phyloP scores from a whole-genome alignment of 2,113 vertebrate species.

The Monopterus albus region DNA sequence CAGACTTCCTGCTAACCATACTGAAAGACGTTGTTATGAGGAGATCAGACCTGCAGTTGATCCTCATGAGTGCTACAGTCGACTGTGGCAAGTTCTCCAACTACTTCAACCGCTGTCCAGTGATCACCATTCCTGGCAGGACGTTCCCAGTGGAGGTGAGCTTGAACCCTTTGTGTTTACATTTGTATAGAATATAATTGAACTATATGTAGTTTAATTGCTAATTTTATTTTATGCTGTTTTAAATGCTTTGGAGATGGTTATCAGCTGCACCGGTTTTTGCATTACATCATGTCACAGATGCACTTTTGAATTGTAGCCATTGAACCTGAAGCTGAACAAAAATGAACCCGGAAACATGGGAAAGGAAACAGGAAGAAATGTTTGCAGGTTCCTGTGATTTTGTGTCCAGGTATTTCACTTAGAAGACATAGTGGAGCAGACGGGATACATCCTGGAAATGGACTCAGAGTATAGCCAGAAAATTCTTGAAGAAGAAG shows the following conservation, averaged over 20 bases:
- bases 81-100: slow-evolving; percentile 94
- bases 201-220: background rate
- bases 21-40: slow-evolving; percentile 91
- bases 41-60: slow-evolving; percentile 91
- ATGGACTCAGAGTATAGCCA: slow-evolving; percentile 96
- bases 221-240: too few species aligned
- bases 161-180: background rate
- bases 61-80: slow-evolving; percentile 98
- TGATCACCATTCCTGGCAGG: slow-evolving; percentile 92
- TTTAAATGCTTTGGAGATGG: background rate
- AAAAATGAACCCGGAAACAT: background rate
- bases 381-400: background rate
- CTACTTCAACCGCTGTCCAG: slow-evolving; percentile 95
- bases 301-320: background rate
- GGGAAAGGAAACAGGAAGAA: background rate
- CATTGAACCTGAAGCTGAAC: background rate
- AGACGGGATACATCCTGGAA: slow-evolving; percentile 93
- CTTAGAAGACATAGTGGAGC: slow-evolving; percentile 95
- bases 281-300: background rate
- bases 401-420: slow-evolving; percentile 87
- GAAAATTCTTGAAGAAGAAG: slow-evolving; percentile 94
- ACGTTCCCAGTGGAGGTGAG: slow-evolving; percentile 94
- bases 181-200: background rate
- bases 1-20: slow-evolving; percentile 95
- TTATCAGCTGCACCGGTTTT: background rate